phyloP scores from a whole-genome alignment of 2,888 invertebrate species.

The Drosophila buzzatii region DNA sequence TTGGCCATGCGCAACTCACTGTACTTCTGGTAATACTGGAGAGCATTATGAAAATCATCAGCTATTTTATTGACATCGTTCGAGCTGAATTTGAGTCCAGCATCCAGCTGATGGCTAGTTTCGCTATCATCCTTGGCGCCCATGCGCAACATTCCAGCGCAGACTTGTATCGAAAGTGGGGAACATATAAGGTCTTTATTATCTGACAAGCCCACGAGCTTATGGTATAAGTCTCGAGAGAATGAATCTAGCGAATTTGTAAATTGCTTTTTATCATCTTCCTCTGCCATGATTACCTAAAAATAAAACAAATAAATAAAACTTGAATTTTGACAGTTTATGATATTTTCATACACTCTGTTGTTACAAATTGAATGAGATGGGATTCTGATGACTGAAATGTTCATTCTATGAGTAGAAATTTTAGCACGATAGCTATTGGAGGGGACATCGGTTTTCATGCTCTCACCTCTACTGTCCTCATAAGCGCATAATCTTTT shows the following conservation, averaged over 20 bases:
- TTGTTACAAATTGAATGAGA: background rate
- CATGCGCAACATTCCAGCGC: constrained; percentile 58
- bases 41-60: constrained; percentile 30
- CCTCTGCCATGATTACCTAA: background rate
- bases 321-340: background rate
- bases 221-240: background rate
- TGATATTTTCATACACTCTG: background rate
- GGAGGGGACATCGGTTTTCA: background rate
- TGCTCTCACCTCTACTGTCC: constrained; percentile 1
- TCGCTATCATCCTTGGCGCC: constrained; percentile 25
- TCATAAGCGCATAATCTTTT: constrained; percentile 14
- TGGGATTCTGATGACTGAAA: background rate
- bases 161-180: constrained; percentile 48
- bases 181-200: constrained; percentile 52
- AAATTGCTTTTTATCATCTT: background rate
- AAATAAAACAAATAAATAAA: background rate
- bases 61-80: constrained; percentile 23
- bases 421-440: background rate
- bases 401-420: background rate
- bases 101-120: constrained; percentile 47
- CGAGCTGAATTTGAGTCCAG: constrained; percentile 34
- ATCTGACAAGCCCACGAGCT: background rate
- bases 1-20: constrained; percentile 87
- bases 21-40: constrained; percentile 55
- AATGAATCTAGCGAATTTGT: background rate